phyloP scores from a whole-genome alignment of 2,888 invertebrate genomes.

The Ophion slaviceki region DNA sequence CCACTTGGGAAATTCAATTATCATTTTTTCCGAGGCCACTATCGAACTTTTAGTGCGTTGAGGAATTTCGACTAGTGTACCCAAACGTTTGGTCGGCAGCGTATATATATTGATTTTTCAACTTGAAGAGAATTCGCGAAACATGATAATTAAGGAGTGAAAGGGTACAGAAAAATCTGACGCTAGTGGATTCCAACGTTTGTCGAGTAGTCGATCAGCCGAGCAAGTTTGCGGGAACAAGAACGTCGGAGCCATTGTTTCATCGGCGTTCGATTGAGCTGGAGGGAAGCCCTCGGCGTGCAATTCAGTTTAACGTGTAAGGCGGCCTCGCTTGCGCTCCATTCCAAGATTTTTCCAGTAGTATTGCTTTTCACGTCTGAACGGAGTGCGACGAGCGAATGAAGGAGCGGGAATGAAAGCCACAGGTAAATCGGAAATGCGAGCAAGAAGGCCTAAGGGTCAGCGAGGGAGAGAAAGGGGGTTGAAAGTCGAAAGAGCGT shows the following conservation, averaged over 20 bases:
- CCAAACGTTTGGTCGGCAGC: too few relatives aligned
- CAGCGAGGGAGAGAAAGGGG: background rate
- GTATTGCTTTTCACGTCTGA: slow-evolving; percentile 60
- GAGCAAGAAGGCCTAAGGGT: background rate
- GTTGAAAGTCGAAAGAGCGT: slow-evolving; percentile 22
- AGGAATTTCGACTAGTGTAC: too few relatives aligned
- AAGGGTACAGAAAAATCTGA: slow-evolving; percentile 18
- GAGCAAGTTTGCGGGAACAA: slow-evolving; percentile 15
- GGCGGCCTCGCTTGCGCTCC: slow-evolving; percentile 65
- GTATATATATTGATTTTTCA: background rate
- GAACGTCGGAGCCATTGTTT: slow-evolving; percentile 42
- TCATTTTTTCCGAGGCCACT: too few relatives aligned
- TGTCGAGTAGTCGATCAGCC: slow-evolving; percentile 34
- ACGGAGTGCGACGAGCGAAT: slow-evolving; percentile 40
- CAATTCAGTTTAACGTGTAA: slow-evolving; percentile 11
- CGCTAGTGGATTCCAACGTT: slow-evolving; percentile 39
- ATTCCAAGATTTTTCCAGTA: slow-evolving; percentile 57
- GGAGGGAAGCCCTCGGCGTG: slow-evolving; percentile 69
- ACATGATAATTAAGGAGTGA: slow-evolving; percentile 40
- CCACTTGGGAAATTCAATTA: too few relatives aligned
- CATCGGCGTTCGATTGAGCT: slow-evolving; percentile 70
- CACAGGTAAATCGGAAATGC: slow-evolving; percentile 2
- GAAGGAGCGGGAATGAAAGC: slow-evolving; percentile 27
- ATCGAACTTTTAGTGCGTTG: too few relatives aligned
- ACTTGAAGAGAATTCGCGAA: slow-evolving; percentile 1